Evolutionary conservation across 2,797 vertebrate species (phyloP), one percentile per base, ranked within the genome.

Genomic region (Poecilia gillii): DNA sequence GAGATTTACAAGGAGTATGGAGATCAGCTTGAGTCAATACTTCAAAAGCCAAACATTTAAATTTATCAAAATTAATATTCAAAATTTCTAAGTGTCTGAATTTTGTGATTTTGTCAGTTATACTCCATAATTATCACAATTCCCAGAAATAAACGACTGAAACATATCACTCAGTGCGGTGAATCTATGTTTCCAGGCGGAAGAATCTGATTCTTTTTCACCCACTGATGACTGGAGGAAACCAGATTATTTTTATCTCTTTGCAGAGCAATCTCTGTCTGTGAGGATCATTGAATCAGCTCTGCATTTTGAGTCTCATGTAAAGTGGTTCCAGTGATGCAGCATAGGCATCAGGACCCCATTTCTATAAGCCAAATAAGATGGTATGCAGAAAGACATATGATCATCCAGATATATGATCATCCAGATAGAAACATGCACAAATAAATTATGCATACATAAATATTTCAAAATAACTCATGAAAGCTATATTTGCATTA

Each of bases 201-300:
- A 71, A n/a, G 5, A n/a, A 28, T 71, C 28, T 45, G 31, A 73
- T 28, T 23, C 31, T 39, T 36, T 39, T 39, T 6, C 31, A 36
- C 28, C 72, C 72, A 73, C 31, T 23, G 23, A 73, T 53, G 33
- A n/a, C 33, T 73, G 49, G 41, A 73, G 20, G 72, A 73, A 53
- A 74, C 49, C 49, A 74, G 72, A 53, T 74, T 36, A 55, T 39
- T 39, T 73, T 25, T 39, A 39, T 53, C 20, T 74, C 23, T 73
- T 36, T 74, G 49, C 49, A 55, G 47, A 74, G 20, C 3, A 3
- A 28, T 53, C 49, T 1, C 49, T 53, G 72, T 18, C 72, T 51
- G 31, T 12, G 47, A 25, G 5, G 49, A 74, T 74, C 72, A 74
- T 39, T 39, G 28, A 74, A 55, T 74, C 72, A 41, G 72, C 33